Evolutionary conservation across 2,888 invertebrate genomes (phyloP).

Genomic region (Cremastinae sp.): DNA sequence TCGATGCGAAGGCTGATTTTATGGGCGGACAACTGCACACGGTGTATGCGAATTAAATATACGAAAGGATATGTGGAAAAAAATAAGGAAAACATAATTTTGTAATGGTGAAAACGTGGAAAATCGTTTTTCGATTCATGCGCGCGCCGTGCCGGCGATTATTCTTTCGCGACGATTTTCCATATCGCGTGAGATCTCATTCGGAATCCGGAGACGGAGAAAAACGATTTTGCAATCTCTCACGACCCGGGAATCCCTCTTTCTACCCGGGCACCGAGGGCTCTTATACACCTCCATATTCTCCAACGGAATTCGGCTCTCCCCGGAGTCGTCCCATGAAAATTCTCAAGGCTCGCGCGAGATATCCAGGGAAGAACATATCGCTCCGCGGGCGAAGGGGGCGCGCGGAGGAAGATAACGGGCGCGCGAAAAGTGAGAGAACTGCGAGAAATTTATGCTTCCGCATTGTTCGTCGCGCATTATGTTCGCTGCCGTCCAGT

Average conservation of each 20-base stretch:
- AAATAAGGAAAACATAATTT: too few relatives aligned
- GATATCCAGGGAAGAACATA: neutral
- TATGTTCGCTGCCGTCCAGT: constrained; percentile 63
- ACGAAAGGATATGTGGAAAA: too few relatives aligned
- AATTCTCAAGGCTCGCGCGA: constrained; percentile 52
- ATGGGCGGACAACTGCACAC: too few relatives aligned
- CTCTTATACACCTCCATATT: constrained; percentile 32
- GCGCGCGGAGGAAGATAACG: constrained; percentile 1
- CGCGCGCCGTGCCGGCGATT: neutral
- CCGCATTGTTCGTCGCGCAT: constrained; percentile 65
- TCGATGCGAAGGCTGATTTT: neutral
- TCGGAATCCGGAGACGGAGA: constrained; percentile 53
- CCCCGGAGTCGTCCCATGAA: constrained; percentile 55
- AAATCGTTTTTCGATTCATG: too few relatives aligned
- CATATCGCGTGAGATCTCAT: constrained; percentile 8
- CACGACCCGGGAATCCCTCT: constrained; percentile 43
- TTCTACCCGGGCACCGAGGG: constrained; percentile 29
- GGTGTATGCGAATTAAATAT: too few relatives aligned
- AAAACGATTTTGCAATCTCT: constrained; percentile 64
- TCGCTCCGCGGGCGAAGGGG: neutral
- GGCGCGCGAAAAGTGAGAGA: constrained; percentile 54
- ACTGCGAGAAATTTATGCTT: constrained; percentile 65
- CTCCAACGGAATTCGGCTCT: constrained; percentile 46
- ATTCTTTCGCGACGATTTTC: constrained; percentile 3
- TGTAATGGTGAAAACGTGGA: too few relatives aligned